These are phyloP conservation scores for Pristionchus japonicus DNA, from an alignment of 2,888 invertebrate species.

Conservation along the genomic window DNA sequence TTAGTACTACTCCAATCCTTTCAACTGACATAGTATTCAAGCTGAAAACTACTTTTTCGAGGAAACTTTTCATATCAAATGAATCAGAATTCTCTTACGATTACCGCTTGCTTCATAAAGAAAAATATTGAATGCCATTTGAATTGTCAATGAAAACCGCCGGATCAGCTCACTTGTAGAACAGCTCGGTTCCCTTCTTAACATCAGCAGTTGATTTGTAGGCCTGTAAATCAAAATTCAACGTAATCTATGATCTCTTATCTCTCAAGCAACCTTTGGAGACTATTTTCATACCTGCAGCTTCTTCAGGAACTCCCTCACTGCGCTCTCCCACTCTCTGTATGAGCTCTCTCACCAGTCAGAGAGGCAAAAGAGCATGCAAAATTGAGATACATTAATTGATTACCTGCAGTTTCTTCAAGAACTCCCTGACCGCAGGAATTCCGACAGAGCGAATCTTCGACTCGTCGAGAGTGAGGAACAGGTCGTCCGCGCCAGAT, in stretches of 20 bases:
- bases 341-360: too few relatives aligned
- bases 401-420: conserved; percentile 84
- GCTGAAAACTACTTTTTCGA: too few relatives aligned
- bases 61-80: too few relatives aligned
- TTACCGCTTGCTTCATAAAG: too few relatives aligned
- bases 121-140: not conserved
- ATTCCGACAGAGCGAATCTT: conserved; percentile 88
- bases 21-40: too few relatives aligned
- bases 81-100: too few relatives aligned
- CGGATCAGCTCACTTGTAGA: conserved; percentile 77
- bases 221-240: not conserved
- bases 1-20: too few relatives aligned
- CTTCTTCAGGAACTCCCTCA: too few relatives aligned
- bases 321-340: too few relatives aligned
- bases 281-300: too few relatives aligned
- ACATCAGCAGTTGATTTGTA: conserved; percentile 88
- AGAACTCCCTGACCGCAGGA: conserved; percentile 87
- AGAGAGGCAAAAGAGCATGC: not conserved
- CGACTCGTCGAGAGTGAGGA: conserved; percentile 83
- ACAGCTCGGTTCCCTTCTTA: conserved; percentile 84
- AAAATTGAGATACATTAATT: not conserved
- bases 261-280: too few relatives aligned
- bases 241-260: too few relatives aligned
- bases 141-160: not conserved
- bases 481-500: conserved; percentile 84